Evolutionary conservation across 2,888 invertebrate genomes (phyloP).

Genomic region (Gastrophysa polygoni): DNA sequence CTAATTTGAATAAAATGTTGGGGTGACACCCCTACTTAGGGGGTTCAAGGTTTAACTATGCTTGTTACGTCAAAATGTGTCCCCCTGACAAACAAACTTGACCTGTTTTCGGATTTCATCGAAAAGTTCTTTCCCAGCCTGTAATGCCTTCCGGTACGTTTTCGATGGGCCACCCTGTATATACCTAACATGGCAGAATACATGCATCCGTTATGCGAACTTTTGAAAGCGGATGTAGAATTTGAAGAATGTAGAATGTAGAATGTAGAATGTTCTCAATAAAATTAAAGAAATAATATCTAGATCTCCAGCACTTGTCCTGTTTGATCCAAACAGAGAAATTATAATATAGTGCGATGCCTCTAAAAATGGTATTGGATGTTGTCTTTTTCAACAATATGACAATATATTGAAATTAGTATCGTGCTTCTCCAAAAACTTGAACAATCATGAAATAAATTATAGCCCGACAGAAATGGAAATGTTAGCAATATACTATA

Average conservation of each 20-base stretch:
- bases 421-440: slow-evolving; percentile 21
- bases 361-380: no score
- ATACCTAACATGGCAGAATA: background rate
- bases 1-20: no score
- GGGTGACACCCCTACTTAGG: no score
- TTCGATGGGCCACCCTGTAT: no score
- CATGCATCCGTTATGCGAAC: background rate
- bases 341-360: background rate
- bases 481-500: slow-evolving; percentile 29
- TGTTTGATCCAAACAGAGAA: background rate
- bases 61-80: no score
- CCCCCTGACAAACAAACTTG: no score
- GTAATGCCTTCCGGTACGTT: no score
- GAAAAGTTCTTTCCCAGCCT: no score
- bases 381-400: background rate
- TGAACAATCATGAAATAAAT: slow-evolving; percentile 13
- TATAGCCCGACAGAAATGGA: slow-evolving; percentile 30
- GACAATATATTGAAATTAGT: slow-evolving; percentile 24
- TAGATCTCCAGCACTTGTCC: no score
- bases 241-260: background rate
- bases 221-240: background rate
- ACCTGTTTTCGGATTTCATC: no score
- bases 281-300: no score
- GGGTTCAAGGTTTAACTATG: no score
- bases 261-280: background rate